Evolutionary conservation across 2,797 vertebrate species (phyloP).

Genomic region (Sebastes aleutianus): DNA sequence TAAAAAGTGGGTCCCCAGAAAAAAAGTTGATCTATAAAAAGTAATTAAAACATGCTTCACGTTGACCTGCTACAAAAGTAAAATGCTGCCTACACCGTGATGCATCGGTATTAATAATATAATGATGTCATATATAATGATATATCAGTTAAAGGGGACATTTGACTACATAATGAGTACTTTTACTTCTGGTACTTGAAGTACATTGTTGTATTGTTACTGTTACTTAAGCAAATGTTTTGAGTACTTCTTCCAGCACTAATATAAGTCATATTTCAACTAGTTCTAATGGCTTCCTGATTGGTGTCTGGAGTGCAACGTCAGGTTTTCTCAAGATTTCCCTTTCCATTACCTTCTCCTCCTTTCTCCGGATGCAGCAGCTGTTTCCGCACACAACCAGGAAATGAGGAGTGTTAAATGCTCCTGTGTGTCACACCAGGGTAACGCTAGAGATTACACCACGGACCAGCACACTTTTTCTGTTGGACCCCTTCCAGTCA

Average conservation of each 20-base stretch:
- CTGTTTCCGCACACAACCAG: slow-evolving; percentile 34
- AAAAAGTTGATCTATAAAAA: no score
- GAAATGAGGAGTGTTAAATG: slow-evolving; percentile 35
- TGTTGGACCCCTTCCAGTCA: slow-evolving; percentile 14
- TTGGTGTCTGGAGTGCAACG: neutral
- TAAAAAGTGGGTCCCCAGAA: no score
- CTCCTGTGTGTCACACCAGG: slow-evolving; percentile 16
- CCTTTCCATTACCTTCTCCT: slow-evolving; percentile 28
- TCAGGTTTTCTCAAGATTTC: slow-evolving; percentile 30
- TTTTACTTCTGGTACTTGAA: neutral
- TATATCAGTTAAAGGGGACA: neutral
- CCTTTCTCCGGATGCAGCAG: slow-evolving; percentile 42
- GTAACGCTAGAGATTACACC: neutral
- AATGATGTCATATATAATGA: no score
- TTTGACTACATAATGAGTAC: neutral
- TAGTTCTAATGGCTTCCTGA: neutral
- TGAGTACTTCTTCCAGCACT: neutral
- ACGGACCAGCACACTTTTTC: neutral
- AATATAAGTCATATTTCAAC: neutral
- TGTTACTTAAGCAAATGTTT: neutral
- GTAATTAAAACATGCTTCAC: no score
- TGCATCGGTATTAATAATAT: no score
- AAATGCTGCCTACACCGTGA: no score
- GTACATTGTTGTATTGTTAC: neutral
- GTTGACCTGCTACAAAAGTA: no score